These are phyloP conservation scores for Labeo calbasu DNA, from an alignment of 2,797 vertebrate genomes.

Conservation along the genomic window DNA sequence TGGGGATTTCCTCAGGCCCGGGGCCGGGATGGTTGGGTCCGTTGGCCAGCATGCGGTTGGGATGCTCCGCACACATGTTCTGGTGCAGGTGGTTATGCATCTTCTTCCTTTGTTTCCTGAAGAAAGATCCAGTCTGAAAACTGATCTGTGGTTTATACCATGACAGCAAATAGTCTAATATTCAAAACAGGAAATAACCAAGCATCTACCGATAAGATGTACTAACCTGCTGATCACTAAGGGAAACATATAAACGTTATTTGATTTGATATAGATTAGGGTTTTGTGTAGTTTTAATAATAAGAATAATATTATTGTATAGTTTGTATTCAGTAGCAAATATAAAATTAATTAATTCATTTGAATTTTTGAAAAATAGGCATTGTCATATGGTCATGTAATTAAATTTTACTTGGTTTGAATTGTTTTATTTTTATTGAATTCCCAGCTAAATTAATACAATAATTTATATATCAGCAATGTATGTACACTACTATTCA, in stretches of 20 bases:
- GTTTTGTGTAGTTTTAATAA: slow-evolving; percentile 10
- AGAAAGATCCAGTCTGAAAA: slow-evolving; percentile 42
- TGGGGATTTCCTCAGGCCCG: slow-evolving; percentile 91
- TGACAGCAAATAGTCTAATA: not conserved
- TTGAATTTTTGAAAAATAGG: not conserved
- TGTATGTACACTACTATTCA: not conserved
- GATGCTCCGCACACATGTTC: slow-evolving; percentile 92
- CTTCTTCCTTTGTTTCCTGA: slow-evolving; percentile 93
- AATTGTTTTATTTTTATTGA: not conserved
- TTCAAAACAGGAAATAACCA: not conserved
- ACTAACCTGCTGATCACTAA: not conserved
- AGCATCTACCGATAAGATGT: not conserved
- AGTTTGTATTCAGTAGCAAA: not conserved
- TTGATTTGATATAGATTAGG: not conserved
- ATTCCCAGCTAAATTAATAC: not conserved
- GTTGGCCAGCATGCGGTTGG: slow-evolving; percentile 87
- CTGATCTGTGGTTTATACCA: slow-evolving; percentile 24
- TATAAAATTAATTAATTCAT: not conserved
- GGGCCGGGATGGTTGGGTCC: slow-evolving; percentile 91
- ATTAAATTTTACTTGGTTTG: not conserved
- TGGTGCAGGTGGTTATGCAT: slow-evolving; percentile 93
- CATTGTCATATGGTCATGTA: not conserved
- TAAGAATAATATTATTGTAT: not conserved
- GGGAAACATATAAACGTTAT: not conserved
- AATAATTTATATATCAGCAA: not conserved